Base-by-base conservation (phyloP, 2,888 invertebrate genomes). In the Erebia aethiops region DNA sequence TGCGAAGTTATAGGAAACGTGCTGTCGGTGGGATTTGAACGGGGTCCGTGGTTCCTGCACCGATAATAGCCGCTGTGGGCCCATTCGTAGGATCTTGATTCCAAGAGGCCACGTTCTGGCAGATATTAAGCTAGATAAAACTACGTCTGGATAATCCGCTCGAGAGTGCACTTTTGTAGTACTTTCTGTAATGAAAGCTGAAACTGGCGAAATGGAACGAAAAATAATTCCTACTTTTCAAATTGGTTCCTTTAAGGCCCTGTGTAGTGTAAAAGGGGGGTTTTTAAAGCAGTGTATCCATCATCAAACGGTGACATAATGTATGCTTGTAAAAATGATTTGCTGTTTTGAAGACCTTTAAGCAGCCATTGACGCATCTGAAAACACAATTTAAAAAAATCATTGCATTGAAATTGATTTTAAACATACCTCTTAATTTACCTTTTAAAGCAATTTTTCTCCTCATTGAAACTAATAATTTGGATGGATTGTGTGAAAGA, bases 1-100 rank as follows among this genome's bases (percentile, higher is more conserved):
- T 71, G 57, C 35, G 57, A 77, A 75, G 70, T 76, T 77, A 70
- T 71, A 74, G 72, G 70, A 63, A 74, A 77, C 77, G 77, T 76
- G 77, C 76, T 74, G 71, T 61, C 69, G 69, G 66, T 75, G 57
- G 72, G 69, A 70, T 71, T 75, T 75, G 72, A 73, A 73, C 76
- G 68, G 73, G 74, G 57, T 73, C 60, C 69, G 62, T 61, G 67
- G 67, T 63, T 75, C 63, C 58, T 62, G 68, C 52, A 61, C 66
- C 46, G 72, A 72, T 72, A 72, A 75, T 73, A 71, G 76, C 62
- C 76, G 73, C 75, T 63, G 46, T 69, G 71, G 70, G 71, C 71
- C 75, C 75, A 73, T 74, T 71, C 71, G 64, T 70, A 64, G 56
- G 69, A 74, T 75, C 70, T 52, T 63, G 69, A 69, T 69, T 61